Evolutionary conservation across 2,797 vertebrate genomes (phyloP).

Genomic region (Scolopax rusticola): DNA sequence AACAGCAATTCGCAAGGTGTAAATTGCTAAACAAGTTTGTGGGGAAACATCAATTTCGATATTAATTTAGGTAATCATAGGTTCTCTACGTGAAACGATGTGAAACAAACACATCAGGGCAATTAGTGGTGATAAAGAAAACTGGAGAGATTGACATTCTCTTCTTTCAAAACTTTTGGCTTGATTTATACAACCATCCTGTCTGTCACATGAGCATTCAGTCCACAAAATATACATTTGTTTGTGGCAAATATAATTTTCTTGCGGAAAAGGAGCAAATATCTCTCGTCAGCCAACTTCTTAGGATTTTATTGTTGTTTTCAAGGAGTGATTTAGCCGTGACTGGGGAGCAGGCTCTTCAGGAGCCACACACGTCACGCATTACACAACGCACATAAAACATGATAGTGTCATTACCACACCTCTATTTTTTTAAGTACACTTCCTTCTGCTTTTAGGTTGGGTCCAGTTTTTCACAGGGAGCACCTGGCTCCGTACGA

Average conservation of each 20-base stretch:
- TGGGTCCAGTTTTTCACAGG: constrained; percentile 35
- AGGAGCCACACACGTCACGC: background rate
- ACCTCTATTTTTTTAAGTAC: constrained; percentile 42
- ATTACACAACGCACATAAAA: background rate
- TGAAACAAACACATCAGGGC: background rate
- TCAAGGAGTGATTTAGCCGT: background rate
- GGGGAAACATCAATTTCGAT: background rate
- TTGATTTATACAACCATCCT: background rate
- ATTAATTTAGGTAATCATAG: background rate
- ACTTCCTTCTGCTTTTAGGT: constrained; percentile 57
- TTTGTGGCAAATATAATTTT: background rate
- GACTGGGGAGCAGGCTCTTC: constrained; percentile 4
- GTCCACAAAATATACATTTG: background rate
- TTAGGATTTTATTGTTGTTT: background rate
- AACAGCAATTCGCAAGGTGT: background rate
- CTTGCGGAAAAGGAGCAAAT: background rate
- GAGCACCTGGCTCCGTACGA: background rate
- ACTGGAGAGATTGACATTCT: background rate
- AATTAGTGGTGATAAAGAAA: background rate
- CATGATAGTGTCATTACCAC: constrained; percentile 30
- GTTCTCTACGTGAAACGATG: background rate
- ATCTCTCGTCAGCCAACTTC: background rate
- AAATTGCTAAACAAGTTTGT: background rate
- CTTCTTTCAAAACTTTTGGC: background rate
- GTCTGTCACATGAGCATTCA: background rate